phyloP scores from a whole-genome alignment of 2,797 vertebrate species.

The Sebastes hopkinsi region DNA sequence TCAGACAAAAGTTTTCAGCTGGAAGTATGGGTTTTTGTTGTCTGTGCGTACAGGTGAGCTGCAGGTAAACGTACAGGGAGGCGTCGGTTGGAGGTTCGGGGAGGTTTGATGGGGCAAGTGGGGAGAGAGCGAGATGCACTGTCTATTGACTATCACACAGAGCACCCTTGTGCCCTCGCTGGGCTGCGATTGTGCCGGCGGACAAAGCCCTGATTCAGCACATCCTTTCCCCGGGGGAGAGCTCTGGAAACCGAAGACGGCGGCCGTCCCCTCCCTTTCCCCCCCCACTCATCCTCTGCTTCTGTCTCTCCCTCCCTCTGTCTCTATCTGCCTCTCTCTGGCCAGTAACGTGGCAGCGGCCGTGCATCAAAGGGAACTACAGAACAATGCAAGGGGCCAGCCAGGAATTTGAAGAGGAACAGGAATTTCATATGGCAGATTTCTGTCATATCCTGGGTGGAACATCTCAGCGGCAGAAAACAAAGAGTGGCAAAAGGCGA shows the following conservation, averaged over 20 bases:
- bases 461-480: constrained; percentile 18
- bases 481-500: constrained; percentile 3
- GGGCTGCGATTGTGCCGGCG: constrained; percentile 79
- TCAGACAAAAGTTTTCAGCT: constrained; percentile 21
- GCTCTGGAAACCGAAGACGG: constrained; percentile 84
- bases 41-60: constrained; percentile 58
- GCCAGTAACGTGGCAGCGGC: constrained; percentile 73
- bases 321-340: constrained; percentile 68
- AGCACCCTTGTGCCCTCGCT: constrained; percentile 85
- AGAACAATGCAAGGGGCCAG: constrained; percentile 79
- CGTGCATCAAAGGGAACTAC: constrained; percentile 79
- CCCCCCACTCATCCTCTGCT: constrained; percentile 64
- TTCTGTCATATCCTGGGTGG: constrained; percentile 66
- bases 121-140: constrained; percentile 74
- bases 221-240: constrained; percentile 82
- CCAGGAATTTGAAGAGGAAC: constrained; percentile 76
- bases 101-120: constrained; percentile 50
- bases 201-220: constrained; percentile 89
- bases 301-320: constrained; percentile 65
- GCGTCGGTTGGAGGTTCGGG: constrained; percentile 33
- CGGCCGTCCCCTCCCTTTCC: constrained; percentile 56
- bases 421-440: constrained; percentile 73
- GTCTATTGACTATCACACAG: constrained; percentile 83
- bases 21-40: constrained; percentile 6
- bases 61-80: constrained; percentile 63